Evolutionary conservation across 2,113 vertebrate species (phyloP).

Genomic region (Sorex fumeus): DNA sequence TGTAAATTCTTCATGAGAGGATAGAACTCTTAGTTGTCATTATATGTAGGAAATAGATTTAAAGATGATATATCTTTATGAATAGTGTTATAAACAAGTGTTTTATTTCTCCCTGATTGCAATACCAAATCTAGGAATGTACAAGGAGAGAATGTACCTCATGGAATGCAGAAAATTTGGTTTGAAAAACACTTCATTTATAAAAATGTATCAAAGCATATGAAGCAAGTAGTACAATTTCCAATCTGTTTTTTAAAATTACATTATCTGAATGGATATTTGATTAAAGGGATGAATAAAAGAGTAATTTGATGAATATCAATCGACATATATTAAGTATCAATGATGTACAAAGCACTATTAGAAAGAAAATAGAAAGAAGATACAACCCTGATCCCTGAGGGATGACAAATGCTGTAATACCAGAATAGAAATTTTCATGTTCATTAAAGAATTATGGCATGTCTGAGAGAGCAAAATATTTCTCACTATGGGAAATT

Average conservation of each 20-base stretch:
- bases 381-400: background rate
- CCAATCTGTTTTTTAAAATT: constrained; percentile 39
- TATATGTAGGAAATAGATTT: constrained; percentile 49
- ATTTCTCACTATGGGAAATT: constrained; percentile 51
- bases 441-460: constrained; percentile 35
- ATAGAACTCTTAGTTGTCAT: constrained; percentile 34
- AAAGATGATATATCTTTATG: constrained; percentile 64
- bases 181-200: constrained; percentile 1
- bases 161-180: constrained; percentile 36
- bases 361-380: constrained; percentile 53
- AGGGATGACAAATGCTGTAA: constrained; percentile 33
- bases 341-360: background rate
- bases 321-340: constrained; percentile 14
- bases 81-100: constrained; percentile 54
- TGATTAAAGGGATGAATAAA: constrained; percentile 24
- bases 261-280: constrained; percentile 21
- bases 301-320: background rate
- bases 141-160: constrained; percentile 29
- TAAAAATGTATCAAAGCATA: constrained; percentile 58
- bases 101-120: constrained; percentile 54
- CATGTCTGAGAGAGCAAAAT: constrained; percentile 33
- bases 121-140: constrained; percentile 53
- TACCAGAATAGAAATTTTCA: constrained; percentile 10
- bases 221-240: constrained; percentile 31
- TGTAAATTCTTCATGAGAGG: constrained; percentile 64